Percentiles rank a stretch among this genome's conserved stretches.
These are phyloP conservation scores for Onychomys leucogaster DNA, from an alignment of 2,797 vertebrate genomes.

Conservation along the genomic window DNA sequence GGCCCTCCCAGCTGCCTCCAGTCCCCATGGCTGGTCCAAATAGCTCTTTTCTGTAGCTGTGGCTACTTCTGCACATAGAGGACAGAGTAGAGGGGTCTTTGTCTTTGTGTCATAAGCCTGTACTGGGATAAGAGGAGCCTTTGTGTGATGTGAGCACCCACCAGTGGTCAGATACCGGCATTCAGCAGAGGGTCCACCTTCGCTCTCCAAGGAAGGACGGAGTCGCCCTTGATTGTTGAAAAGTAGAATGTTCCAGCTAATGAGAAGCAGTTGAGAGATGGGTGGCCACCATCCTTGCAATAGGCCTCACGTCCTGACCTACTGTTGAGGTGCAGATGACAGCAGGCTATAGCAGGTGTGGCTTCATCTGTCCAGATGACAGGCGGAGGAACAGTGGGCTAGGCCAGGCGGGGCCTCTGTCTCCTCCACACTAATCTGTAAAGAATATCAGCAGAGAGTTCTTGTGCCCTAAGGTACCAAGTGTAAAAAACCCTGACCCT, in stretches of 20 bases:
- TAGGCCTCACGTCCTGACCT: background rate
- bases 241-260: slow-evolving; percentile 73
- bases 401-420: background rate
- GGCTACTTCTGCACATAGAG: background rate
- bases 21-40: background rate
- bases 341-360: background rate
- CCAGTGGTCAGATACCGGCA: background rate
- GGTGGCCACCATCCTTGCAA: slow-evolving; percentile 30
- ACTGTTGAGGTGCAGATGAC: background rate
- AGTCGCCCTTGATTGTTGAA: slow-evolving; percentile 65
- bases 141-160: slow-evolving; percentile 50
- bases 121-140: slow-evolving; percentile 2
- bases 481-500: background rate
- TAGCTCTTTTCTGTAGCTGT: background rate
- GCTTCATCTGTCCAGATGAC: background rate
- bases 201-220: slow-evolving; percentile 45
- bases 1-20: background rate
- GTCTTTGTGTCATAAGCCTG: slow-evolving; percentile 30
- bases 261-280: slow-evolving; percentile 82
- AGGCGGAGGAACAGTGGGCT: background rate
- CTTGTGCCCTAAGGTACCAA: background rate
- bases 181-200: background rate
- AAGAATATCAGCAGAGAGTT: background rate
- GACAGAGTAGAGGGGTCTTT: background rate
- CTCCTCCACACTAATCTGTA: background rate